These are phyloP conservation scores for Marronus borbonicus DNA, from an alignment of 2,888 invertebrate genomes.

Conservation along the genomic window DNA sequence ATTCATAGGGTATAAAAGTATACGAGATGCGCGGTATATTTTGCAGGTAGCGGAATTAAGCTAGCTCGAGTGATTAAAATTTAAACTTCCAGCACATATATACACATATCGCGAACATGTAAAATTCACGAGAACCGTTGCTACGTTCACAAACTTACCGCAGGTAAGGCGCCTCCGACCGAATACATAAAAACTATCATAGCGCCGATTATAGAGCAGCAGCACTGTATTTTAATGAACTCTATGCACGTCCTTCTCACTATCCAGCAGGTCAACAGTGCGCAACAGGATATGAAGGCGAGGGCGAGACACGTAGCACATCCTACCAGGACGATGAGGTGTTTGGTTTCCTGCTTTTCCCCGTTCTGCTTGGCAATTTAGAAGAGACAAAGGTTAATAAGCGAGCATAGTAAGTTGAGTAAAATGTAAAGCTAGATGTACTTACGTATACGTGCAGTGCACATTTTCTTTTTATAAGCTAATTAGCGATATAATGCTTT, in stretches of 20 bases:
- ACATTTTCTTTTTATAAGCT: no score
- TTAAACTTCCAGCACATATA: background rate
- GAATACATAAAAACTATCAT: conserved; percentile 77
- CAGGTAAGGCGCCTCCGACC: conserved; percentile 70
- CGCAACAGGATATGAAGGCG: conserved; percentile 70
- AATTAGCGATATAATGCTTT: no score
- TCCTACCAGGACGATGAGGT: conserved; percentile 71
- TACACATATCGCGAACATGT: background rate
- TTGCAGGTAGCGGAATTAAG: no score
- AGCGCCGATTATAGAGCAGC: conserved; percentile 79
- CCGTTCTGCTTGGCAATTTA: conserved; percentile 23
- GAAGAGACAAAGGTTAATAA: conserved; percentile 12
- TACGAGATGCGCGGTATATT: no score
- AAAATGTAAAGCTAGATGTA: no score
- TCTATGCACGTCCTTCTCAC: conserved; percentile 74
- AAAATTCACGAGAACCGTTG: background rate
- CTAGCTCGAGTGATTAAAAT: no score
- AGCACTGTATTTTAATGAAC: conserved; percentile 80
- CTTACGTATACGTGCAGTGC: no score
- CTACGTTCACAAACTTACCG: conserved; percentile 66
- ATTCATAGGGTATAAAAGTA: no score
- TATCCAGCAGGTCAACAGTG: conserved; percentile 72
- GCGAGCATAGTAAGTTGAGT: background rate
- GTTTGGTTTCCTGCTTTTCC: conserved; percentile 52
- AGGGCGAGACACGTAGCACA: conserved; percentile 73